Base-by-base conservation (phyloP, 1,140 invertebrate species). In the Cryptotermes secundus region DNA sequence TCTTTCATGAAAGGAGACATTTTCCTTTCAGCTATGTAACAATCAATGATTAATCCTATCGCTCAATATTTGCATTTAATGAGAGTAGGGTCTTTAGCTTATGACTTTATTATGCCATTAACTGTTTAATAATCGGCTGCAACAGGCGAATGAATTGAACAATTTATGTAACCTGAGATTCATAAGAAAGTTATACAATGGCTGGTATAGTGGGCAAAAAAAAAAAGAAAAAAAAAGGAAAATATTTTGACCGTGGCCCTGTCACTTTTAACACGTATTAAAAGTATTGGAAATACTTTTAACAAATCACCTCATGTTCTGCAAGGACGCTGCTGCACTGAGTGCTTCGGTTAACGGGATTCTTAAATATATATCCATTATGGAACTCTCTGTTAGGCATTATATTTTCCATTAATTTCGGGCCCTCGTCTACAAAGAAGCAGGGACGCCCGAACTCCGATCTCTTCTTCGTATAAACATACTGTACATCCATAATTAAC, bases 401-500 rank as follows among this genome's bases (percentile, higher is more conserved):
- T 86, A 96, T 95, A 87, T 95, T 94, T 34, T 95, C 93, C 84
- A 95, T 91, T 34, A 96, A 87, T 87, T 96, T 94, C 7, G 94
- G 93, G 79, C 94, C 92, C 86, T 92, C 90, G 88, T 97, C 95
- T 35, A 92, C 91, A 89, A 98, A 97, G 79, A 93, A 90, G 83
- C 93, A 93, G 85, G 93, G 92, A 86, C 91, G 91, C 14, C 95
- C 95, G 89, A 95, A 96, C 85, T 94, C 90, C 80, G 91, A 91
- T 83, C 95, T 91, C 84, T 92, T 93, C 88, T 93, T 95, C 42
- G 93, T 91, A 87, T 95, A 95, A 86, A 92, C 90, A 86, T 93
- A 94, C 59, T 91, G 90, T 12, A 92, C 87, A 86, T 94, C 89
- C 93, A 93, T 92, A 12, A n/a, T 31, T n/a, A 31, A 65, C 24